Base-by-base conservation (phyloP, 2,888 invertebrate genomes). In the Drosophila dives region DNA sequence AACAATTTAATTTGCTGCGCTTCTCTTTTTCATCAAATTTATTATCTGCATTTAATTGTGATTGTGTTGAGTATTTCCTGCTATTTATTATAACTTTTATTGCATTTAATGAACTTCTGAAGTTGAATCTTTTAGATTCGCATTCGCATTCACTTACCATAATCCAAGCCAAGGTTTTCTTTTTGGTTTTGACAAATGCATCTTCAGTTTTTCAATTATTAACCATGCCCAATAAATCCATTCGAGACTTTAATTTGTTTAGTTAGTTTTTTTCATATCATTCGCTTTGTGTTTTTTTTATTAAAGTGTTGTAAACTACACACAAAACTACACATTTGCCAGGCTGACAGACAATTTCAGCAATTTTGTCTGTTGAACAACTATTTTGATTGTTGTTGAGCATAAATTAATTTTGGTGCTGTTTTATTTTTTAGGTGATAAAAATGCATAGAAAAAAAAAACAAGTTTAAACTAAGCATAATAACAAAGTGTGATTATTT, bases 181-280 rank as follows among this genome's bases (percentile, higher is more conserved):
- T 23, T 23, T 42, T 32, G 34, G 56, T 53, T 61, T 54, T 49
- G 29, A 32, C 20, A 32, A 10, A 32, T 29, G 32, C 42, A 56
- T 40, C 34, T n/a, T 33, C 33, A 32, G 40, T 40, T 29, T 40
- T 62, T 51, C 61, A 67, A 45, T 59, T 54, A 42, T 63, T 45
- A 38, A 50, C 53, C 50, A 33, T 53, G 65, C 51, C 38, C 48
- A 53, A 17, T 58, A 26, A 12, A 45, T 29, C 50, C 62, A 75
- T 68, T 69, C 75, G 58, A 64, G 58, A 60, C 42, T 55, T 78
- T 77, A 40, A 75, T 64, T 58, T 34, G 72, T 69, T 75, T 72
- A 59, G 72, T 78, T 53, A 51, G 75, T 67, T 68, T 86, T 83
- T 83, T 80, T 77, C 75, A 29, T 49, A 55, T 62, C 56, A 32